Base-by-base conservation (phyloP, 2,797 vertebrate species). In the Sciaenops ocellatus region DNA sequence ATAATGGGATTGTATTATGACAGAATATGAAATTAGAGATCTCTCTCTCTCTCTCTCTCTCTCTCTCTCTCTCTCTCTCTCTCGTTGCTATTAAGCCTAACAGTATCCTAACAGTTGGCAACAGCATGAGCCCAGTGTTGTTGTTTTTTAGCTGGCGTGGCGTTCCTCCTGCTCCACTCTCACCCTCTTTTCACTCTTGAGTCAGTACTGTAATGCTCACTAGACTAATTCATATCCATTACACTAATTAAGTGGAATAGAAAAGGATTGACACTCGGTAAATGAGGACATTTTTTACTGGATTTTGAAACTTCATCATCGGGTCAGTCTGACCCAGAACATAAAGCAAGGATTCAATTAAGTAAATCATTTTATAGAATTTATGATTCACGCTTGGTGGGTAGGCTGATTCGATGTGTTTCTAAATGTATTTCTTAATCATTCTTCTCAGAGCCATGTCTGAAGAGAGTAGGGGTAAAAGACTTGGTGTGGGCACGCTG, bases 371-470 rank as follows among this genome's bases (percentile, higher is more conserved):
- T 72, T 41, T 9, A 34, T 24, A 55, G 46, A 76, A 44, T 3
- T n/a, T 42, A 57, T 34, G 2, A 28, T 54, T 60, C 22, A 61
- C 9, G 15, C 65, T 64, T 26, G 4, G 3, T 64, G 24, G 4
- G 3, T 28, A 5, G 20, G 60, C 6, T 76, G 2, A 76, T 65
- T 76, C 61, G 15, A 56, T 55, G 55, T 62, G 38, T 56, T 87
- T 47, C 24, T 47, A 61, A 59, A 73, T 77, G 78, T 34, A 52
- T 61, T 78, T 34, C 64, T 78, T 34, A 65, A 51, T 63, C 44
- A 63, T 28, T 60, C 44, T 48, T 69, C 42, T 59, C 38, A 59
- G 28, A 79, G 55, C 38, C 17, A 24, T 56, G 71, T 83, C 73
- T 52, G 57, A 80, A 69, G 71, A 26, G 24, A 75, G 63, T 46